phyloP scores from a whole-genome alignment of 2,797 vertebrate genomes.

The Hephaestus fuliginosus region DNA sequence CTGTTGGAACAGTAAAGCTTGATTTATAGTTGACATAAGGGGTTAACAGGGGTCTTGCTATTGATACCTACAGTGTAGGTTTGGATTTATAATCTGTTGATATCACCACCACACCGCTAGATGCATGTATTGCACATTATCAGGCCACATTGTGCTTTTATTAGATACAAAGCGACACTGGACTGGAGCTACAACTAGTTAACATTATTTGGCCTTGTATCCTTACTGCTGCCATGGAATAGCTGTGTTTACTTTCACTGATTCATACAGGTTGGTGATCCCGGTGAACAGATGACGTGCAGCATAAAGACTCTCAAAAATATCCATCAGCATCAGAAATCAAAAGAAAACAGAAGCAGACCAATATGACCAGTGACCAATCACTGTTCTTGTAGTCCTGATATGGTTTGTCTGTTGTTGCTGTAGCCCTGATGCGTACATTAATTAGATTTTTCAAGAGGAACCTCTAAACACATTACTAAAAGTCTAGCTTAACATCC shows the following conservation, averaged over 20 bases:
- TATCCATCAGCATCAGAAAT: too few species aligned
- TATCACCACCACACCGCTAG: not conserved
- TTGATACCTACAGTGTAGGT: not conserved
- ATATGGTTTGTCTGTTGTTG: not conserved
- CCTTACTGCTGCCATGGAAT: not conserved
- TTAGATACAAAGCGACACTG: not conserved
- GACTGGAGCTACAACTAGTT: not conserved
- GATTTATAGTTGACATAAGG: not conserved
- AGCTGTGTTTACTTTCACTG: not conserved
- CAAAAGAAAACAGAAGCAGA: not conserved
- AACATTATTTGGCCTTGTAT: too few species aligned
- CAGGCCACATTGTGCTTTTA: not conserved
- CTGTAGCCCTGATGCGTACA: not conserved
- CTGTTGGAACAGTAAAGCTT: not conserved
- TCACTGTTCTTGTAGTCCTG: not conserved
- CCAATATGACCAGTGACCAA: not conserved
- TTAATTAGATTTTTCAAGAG: not conserved
- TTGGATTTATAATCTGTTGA: conserved; percentile 1
- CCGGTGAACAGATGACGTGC: not conserved
- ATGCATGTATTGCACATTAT: not conserved
- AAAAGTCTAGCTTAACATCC: not conserved
- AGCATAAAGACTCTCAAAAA: not conserved
- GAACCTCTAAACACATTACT: not conserved
- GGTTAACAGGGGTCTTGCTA: not conserved
- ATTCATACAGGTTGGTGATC: not conserved